Conservation (phyloP, 1,140 invertebrate species). For the Diorhabda elongata region DNA sequence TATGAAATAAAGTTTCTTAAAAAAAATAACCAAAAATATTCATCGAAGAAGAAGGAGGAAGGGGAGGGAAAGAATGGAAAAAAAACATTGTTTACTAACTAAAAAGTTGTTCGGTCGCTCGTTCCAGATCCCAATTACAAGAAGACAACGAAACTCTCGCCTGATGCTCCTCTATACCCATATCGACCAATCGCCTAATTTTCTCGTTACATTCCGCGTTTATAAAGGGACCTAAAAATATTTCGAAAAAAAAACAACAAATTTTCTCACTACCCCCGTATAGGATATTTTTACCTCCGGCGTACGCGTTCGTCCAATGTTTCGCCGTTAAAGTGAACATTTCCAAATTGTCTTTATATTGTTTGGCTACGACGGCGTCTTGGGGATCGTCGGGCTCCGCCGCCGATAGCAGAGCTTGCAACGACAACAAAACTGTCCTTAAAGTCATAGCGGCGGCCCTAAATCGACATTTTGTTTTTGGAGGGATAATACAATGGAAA, state of each 20-base stretch:
- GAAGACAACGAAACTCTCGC: constrained; percentile 81
- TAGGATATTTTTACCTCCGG: constrained; percentile 59
- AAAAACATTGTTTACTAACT: constrained; percentile 61
- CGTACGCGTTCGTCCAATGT: constrained; percentile 95
- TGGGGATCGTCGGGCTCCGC: constrained; percentile 96
- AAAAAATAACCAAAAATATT: too few species aligned
- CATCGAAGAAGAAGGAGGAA: too few species aligned
- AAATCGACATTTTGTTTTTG: constrained; percentile 5
- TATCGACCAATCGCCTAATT: constrained; percentile 76
- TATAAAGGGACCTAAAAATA: constrained; percentile 58
- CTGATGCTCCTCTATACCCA: constrained; percentile 82
- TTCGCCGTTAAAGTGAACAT: constrained; percentile 86
- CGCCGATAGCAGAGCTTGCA: constrained; percentile 87
- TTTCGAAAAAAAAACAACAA: not conserved
- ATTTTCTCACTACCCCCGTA: not conserved
- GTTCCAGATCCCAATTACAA: constrained; percentile 84
- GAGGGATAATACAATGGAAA: not conserved
- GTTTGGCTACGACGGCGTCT: constrained; percentile 95
- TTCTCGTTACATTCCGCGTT: constrained; percentile 77
- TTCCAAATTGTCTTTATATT: constrained; percentile 85
- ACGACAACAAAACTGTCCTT: constrained; percentile 87
- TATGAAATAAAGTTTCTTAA: too few species aligned
- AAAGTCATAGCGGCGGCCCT: constrained; percentile 98
- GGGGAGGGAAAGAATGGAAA: not conserved
- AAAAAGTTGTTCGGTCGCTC: constrained; percentile 83